phyloP scores from a whole-genome alignment of 1,140 invertebrate species.

The Prorops nasuta region DNA sequence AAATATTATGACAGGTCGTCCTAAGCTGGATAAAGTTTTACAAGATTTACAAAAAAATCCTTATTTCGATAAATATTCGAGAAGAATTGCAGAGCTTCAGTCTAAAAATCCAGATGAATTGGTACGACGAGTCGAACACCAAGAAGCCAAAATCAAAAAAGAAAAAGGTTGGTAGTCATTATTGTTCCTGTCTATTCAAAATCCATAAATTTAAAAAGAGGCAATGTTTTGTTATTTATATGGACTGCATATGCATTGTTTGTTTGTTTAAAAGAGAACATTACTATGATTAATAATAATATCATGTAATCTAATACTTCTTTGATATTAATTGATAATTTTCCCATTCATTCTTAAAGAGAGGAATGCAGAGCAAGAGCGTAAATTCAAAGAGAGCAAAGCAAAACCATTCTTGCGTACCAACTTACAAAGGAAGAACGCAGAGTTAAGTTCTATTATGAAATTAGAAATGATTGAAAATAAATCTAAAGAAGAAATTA shows the following conservation, averaged over 20 bases:
- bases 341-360: conserved; percentile 33
- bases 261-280: too few relatives aligned
- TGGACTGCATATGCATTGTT: too few relatives aligned
- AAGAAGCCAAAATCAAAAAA: conserved; percentile 55
- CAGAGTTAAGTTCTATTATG: conserved; percentile 69
- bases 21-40: conserved; percentile 59
- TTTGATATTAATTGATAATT: not conserved
- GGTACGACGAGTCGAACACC: conserved; percentile 63
- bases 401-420: conserved; percentile 58
- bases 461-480: conserved; percentile 75
- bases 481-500: conserved; percentile 73
- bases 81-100: conserved; percentile 73
- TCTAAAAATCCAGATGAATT: conserved; percentile 75
- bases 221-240: not conserved
- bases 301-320: too few relatives aligned
- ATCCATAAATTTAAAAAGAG: not conserved
- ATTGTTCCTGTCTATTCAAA: not conserved
- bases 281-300: too few relatives aligned
- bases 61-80: conserved; percentile 79
- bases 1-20: conserved; percentile 55
- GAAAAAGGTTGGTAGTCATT: conserved; percentile 43
- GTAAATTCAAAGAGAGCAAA: conserved; percentile 30
- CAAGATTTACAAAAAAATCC: conserved; percentile 74
- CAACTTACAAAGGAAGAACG: conserved; percentile 31
- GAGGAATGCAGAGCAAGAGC: conserved; percentile 25